A percentile compares a stretch with the other conserved stretches of the same genome.
These are phyloP conservation scores for Panonychus citri DNA, from an alignment of 1,140 invertebrate genomes.

Conservation along the genomic window DNA sequence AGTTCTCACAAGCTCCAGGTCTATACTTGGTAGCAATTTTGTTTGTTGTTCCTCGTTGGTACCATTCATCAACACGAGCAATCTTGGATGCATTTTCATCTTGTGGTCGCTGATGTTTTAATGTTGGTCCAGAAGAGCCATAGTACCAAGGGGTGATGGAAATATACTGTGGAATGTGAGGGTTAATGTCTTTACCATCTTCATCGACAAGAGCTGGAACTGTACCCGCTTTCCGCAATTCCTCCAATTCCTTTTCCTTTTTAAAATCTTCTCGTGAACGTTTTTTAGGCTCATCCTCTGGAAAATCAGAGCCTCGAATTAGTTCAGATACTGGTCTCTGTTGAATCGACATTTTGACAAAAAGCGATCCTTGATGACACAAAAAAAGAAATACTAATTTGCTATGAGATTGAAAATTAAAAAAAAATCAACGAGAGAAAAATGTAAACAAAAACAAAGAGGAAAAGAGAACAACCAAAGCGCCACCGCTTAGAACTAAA, in stretches of 20 bases:
- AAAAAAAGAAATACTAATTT: too few relatives aligned
- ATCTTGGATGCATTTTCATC: constrained; percentile 43
- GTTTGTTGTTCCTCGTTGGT: constrained; percentile 45
- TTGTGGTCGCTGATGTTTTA: constrained; percentile 94
- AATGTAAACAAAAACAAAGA: too few relatives aligned
- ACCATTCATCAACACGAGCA: constrained; percentile 51
- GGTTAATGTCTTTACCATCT: constrained; percentile 92
- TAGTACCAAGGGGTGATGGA: constrained; percentile 97
- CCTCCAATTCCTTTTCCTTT: constrained; percentile 90
- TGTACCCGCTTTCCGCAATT: constrained; percentile 91
- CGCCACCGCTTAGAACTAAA: too few relatives aligned
- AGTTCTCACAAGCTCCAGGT: constrained; percentile 95
- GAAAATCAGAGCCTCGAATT: constrained; percentile 20
- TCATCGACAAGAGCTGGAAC: constrained; percentile 96
- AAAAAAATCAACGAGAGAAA: too few relatives aligned
- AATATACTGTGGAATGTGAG: constrained; percentile 98
- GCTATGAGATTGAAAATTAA: too few relatives aligned
- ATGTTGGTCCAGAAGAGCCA: constrained; percentile 67
- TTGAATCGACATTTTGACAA: constrained; percentile 14
- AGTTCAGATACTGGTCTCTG: constrained; percentile 33
- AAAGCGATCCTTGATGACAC: too few relatives aligned
- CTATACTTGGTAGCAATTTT: constrained; percentile 54
- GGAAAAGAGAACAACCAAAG: too few relatives aligned
- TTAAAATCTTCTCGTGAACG: constrained; percentile 76
- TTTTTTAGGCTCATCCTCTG: constrained; percentile 56